phyloP scores from a whole-genome alignment of 2,113 vertebrate genomes.

The Scomber scombrus region DNA sequence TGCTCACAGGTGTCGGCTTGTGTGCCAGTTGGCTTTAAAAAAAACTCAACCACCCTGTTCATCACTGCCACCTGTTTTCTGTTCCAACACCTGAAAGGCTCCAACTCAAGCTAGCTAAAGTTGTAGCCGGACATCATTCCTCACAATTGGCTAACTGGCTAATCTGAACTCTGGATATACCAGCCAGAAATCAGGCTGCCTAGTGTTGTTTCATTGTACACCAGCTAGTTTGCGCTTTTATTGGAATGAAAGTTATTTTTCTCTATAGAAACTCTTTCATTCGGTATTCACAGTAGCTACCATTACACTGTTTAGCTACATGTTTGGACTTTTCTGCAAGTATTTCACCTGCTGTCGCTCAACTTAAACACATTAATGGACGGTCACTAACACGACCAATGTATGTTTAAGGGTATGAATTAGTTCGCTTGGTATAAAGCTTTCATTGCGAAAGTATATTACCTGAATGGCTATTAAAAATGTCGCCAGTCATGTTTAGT shows the following conservation, averaged over 20 bases:
- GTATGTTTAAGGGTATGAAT: not conserved
- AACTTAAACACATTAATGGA: not conserved
- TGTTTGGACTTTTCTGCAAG: slow-evolving; percentile 1
- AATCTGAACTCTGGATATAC: not conserved
- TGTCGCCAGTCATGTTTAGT: not conserved
- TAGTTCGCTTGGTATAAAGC: not conserved
- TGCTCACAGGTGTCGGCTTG: slow-evolving; percentile 67
- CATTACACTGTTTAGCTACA: not conserved
- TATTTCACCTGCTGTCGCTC: too few species aligned
- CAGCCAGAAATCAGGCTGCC: not conserved
- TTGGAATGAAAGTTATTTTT: too few species aligned
- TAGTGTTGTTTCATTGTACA: not conserved
- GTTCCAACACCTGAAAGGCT: not conserved
- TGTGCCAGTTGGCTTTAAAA: not conserved
- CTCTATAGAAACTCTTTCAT: not conserved
- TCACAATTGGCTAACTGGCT: slow-evolving; percentile 51
- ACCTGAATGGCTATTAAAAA: not conserved
- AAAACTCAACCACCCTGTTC: not conserved
- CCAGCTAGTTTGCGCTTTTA: not conserved
- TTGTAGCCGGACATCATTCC: slow-evolving; percentile 8
- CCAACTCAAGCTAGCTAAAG: slow-evolving; percentile 35
- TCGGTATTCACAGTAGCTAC: not conserved
- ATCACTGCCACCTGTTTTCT: slow-evolving; percentile 13
- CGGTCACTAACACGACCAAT: not conserved
- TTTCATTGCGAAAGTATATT: not conserved